Percentiles rank a stretch among this genome's conserved stretches.
Conservation (phyloP, 2,797 vertebrate genomes). For the Brachyalestes nurse region DNA sequence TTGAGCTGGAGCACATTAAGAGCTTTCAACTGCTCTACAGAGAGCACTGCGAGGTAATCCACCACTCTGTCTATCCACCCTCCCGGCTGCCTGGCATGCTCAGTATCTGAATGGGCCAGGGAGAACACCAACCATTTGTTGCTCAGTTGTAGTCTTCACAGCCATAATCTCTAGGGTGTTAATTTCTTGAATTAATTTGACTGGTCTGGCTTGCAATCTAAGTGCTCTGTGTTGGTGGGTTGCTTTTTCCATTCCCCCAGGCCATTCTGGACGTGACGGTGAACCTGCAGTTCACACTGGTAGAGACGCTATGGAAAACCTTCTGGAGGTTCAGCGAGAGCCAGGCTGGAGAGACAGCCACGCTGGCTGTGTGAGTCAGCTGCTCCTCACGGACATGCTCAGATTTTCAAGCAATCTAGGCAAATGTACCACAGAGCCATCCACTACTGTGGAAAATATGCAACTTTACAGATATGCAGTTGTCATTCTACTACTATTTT, state of each 20-base stretch:
- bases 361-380: slow-evolving; percentile 84
- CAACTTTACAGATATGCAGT: not conserved
- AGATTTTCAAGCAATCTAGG: not conserved
- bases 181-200: slow-evolving; percentile 20
- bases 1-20: slow-evolving; percentile 88
- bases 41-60: slow-evolving; percentile 92
- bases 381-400: not conserved
- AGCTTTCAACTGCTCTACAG: slow-evolving; percentile 93
- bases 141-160: slow-evolving; percentile 5
- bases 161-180: slow-evolving; percentile 3
- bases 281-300: slow-evolving; percentile 93
- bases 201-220: not conserved
- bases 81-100: slow-evolving; percentile 5
- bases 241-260: slow-evolving; percentile 65
- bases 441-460: not conserved
- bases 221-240: not conserved
- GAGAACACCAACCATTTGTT: slow-evolving; percentile 14
- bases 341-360: slow-evolving; percentile 81
- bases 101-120: not conserved
- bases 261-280: slow-evolving; percentile 95
- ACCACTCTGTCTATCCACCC: not conserved
- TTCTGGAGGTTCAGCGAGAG: slow-evolving; percentile 93
- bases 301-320: slow-evolving; percentile 94
- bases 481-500: not conserved
- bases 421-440: not conserved